Conservation (phyloP, 2,888 invertebrate genomes). For the Achlya flavicornis region DNA sequence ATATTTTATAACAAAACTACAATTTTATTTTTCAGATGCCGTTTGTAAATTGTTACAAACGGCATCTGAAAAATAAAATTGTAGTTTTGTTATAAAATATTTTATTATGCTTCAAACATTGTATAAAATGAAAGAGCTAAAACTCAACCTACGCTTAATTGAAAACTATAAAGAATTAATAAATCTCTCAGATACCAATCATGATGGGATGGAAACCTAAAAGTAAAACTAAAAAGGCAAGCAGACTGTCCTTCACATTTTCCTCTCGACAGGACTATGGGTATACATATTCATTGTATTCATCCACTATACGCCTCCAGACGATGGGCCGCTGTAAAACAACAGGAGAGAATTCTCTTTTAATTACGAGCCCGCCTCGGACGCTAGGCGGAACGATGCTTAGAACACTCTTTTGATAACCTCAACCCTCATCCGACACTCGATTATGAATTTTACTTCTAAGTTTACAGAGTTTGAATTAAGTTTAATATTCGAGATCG, state of each 20-base stretch:
- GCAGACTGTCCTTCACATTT: constrained; percentile 52
- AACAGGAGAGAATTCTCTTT: constrained; percentile 65
- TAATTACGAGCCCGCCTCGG: constrained; percentile 59
- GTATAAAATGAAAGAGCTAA: neutral
- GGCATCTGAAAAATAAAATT: neutral
- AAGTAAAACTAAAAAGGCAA: constrained; percentile 43
- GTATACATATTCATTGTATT: constrained; percentile 54
- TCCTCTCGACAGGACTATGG: constrained; percentile 36
- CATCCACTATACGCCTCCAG: constrained; percentile 50
- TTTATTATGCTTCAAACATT: too few species aligned
- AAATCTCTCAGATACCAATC: neutral
- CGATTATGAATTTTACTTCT: constrained; percentile 43
- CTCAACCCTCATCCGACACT: constrained; percentile 34
- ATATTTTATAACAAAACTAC: neutral
- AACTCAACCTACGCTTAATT: neutral
- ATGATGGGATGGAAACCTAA: constrained; percentile 17
- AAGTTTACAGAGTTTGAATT: constrained; percentile 35
- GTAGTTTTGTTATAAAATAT: too few species aligned
- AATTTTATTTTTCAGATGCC: neutral
- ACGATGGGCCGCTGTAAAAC: constrained; percentile 59
- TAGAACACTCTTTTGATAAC: constrained; percentile 64
- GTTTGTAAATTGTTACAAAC: too few species aligned
- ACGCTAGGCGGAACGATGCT: constrained; percentile 52
- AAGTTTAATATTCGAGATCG: neutral
- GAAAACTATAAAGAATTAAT: neutral